Evolutionary conservation across 2,797 vertebrate genomes (phyloP).

Genomic region (Phalanger gymnotis): DNA sequence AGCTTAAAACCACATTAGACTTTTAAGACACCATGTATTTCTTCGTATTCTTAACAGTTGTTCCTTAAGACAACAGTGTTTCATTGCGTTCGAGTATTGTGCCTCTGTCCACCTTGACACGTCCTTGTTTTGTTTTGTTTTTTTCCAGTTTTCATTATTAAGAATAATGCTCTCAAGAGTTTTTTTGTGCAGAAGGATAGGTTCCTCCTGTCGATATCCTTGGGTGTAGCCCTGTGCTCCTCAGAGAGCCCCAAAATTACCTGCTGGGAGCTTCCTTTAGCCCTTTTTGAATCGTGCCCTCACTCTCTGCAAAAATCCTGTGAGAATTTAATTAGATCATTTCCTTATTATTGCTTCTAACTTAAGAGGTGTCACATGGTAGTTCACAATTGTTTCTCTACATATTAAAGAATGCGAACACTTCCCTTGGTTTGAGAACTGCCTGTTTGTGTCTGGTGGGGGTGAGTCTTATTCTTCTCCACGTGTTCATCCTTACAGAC

Average conservation of each 20-base stretch:
- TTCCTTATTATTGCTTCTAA: neutral
- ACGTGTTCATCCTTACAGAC: neutral
- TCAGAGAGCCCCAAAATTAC: neutral
- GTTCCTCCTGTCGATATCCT: no score
- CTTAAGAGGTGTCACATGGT: neutral
- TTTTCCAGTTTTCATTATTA: neutral
- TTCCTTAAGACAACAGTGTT: neutral
- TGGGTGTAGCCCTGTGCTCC: neutral
- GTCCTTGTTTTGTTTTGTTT: fast-evolving
- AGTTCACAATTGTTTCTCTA: neutral
- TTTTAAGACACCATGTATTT: neutral
- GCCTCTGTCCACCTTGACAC: neutral
- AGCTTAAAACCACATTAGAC: neutral
- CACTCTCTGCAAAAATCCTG: neutral
- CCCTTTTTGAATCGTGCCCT: no score
- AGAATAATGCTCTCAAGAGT: neutral
- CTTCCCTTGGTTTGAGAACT: neutral
- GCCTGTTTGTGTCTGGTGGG: no score
- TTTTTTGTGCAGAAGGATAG: neutral
- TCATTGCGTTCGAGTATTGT: neutral
- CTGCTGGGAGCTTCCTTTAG: neutral
- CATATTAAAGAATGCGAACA: neutral
- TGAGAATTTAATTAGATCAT: neutral
- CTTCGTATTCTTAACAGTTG: neutral
- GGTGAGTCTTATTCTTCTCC: neutral